Evolutionary conservation across 2,797 vertebrate genomes (phyloP).

Genomic region (Centropyge bicolor): DNA sequence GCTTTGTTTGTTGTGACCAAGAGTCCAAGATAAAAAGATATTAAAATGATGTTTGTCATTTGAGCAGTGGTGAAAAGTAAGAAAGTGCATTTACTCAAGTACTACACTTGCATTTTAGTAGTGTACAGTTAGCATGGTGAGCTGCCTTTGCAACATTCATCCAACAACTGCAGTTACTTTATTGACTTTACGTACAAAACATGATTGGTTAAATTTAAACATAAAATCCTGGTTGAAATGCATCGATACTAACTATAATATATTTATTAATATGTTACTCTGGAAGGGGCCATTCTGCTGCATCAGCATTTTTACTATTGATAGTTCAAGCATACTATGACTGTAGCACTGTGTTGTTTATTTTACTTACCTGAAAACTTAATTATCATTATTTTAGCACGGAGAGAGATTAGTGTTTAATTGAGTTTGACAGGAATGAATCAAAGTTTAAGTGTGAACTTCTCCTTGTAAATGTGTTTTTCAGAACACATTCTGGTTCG

Average conservation of each 20-base stretch:
- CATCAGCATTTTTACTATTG: not conserved
- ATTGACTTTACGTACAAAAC: not conserved
- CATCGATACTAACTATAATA: not conserved
- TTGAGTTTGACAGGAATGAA: not conserved
- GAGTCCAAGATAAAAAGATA: not conserved
- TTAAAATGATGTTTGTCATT: no score
- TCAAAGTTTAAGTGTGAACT: not conserved
- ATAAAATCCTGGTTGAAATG: not conserved
- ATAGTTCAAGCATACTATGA: not conserved
- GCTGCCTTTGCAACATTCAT: not conserved
- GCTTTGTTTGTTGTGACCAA: not conserved
- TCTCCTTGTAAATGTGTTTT: conserved; percentile 29
- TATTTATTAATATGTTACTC: no score
- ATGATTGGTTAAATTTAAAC: not conserved
- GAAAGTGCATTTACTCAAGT: no score
- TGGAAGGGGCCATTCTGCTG: no score
- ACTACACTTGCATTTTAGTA: no score
- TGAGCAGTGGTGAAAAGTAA: not conserved
- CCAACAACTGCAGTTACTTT: not conserved
- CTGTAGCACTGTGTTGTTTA: no score
- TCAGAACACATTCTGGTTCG: conserved; percentile 98
- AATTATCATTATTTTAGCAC: no score
- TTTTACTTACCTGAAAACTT: no score
- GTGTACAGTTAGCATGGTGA: no score
- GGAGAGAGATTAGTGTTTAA: not conserved